phyloP scores from a whole-genome alignment of 1,140 invertebrate species.

The Brevipalpus yothersi region DNA sequence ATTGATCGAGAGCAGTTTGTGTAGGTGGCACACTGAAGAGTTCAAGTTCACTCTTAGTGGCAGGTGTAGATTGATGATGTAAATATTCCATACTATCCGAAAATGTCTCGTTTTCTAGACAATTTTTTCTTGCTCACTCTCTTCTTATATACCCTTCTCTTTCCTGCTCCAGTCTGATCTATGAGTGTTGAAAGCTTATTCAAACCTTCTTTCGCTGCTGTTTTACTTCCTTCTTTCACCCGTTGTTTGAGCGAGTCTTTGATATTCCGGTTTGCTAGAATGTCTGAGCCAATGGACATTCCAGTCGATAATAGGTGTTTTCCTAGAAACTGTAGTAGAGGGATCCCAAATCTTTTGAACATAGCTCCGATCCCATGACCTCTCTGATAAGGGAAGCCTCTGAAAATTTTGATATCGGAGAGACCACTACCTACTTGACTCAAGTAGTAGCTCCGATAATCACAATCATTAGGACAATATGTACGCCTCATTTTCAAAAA shows the following conservation, averaged over 20 bases:
- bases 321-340: not conserved
- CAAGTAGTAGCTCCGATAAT: not conserved
- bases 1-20: not conserved
- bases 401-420: not conserved
- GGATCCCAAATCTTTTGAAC: not conserved
- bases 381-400: not conserved
- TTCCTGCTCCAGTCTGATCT: no score
- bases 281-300: no score
- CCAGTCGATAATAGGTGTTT: no score
- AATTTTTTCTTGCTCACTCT: not conserved
- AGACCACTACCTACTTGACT: not conserved
- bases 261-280: no score
- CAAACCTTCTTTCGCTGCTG: no score
- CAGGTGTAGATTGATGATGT: not conserved
- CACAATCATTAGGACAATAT: not conserved
- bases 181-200: no score
- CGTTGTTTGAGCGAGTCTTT: no score
- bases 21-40: not conserved
- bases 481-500: no score
- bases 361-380: not conserved
- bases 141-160: no score
- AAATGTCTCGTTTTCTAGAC: not conserved
- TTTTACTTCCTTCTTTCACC: no score
- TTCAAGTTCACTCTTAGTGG: not conserved
- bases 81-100: not conserved